Percentiles rank a stretch among this genome's conserved stretches.
Conservation (phyloP, 2,888 invertebrate species). For the Sinhomidia bicolor region DNA sequence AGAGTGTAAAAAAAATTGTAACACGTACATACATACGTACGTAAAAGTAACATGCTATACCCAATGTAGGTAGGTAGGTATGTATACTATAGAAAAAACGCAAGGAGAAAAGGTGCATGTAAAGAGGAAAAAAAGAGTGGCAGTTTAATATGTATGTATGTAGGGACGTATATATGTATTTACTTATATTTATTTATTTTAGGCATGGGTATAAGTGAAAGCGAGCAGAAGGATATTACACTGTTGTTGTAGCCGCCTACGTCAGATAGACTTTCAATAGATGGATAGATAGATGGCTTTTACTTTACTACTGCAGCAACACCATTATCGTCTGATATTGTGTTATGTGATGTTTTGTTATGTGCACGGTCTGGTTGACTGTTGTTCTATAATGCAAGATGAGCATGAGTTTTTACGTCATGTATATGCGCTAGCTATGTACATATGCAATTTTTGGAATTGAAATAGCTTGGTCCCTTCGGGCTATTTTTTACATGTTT, state of each 20-base stretch:
- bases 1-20: neutral
- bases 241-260: neutral
- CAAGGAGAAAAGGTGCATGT: neutral
- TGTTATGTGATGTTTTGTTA: constrained; percentile 22
- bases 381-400: neutral
- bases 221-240: constrained; percentile 5
- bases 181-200: neutral
- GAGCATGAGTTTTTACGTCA: neutral
- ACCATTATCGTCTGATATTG: constrained; percentile 16
- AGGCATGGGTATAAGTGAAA: too few relatives aligned
- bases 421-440: neutral
- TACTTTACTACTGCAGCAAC: neutral
- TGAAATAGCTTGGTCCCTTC: constrained; percentile 55
- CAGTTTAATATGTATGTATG: neutral
- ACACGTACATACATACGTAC: neutral
- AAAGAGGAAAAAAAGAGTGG: too few relatives aligned
- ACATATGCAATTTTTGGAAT: constrained; percentile 66
- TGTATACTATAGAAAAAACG: too few relatives aligned
- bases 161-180: too few relatives aligned
- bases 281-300: constrained; percentile 19
- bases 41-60: too few relatives aligned
- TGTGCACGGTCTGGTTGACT: neutral
- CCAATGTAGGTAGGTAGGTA: too few relatives aligned
- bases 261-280: constrained; percentile 29
- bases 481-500: constrained; percentile 53